These are phyloP conservation scores for Pseudanteris insignis DNA, from an alignment of 2,888 invertebrate genomes.

Conservation along the genomic window DNA sequence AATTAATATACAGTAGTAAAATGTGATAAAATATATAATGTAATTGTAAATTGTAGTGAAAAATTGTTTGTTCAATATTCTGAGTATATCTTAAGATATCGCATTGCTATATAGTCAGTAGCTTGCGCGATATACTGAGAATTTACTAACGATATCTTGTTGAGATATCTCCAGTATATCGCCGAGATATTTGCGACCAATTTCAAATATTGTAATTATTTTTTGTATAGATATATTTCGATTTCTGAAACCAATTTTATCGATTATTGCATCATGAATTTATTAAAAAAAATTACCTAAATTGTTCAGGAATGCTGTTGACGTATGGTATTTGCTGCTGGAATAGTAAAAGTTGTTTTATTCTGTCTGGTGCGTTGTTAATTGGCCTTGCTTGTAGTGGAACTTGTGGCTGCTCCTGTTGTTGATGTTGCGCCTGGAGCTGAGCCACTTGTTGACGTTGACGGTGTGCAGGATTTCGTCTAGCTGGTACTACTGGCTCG, in stretches of 20 bases:
- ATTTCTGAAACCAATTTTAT: neutral
- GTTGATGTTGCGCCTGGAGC: constrained; percentile 24
- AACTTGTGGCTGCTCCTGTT: constrained; percentile 33
- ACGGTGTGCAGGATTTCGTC: constrained; percentile 32
- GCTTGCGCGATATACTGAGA: too few relatives aligned
- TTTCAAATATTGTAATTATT: too few relatives aligned
- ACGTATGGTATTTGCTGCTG: constrained; percentile 62
- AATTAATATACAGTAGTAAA: too few relatives aligned
- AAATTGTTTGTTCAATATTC: too few relatives aligned
- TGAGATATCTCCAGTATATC: too few relatives aligned
- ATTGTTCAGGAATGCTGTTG: constrained; percentile 60
- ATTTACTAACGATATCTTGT: too few relatives aligned
- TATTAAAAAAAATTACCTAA: constrained; percentile 48
- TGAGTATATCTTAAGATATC: too few relatives aligned
- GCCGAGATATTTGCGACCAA: too few relatives aligned
- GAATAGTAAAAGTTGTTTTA: constrained; percentile 59
- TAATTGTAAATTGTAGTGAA: too few relatives aligned
- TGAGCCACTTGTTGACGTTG: constrained; percentile 40
- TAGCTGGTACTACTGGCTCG: constrained; percentile 22
- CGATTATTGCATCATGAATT: neutral
- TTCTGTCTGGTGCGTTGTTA: constrained; percentile 57
- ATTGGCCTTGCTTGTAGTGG: constrained; percentile 33
- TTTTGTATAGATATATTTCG: neutral
- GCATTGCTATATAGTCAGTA: too few relatives aligned
- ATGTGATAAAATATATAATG: too few relatives aligned